Percentiles rank a stretch among this genome's conserved stretches.
Conservation (phyloP, 2,113 vertebrate species). For the Carassius auratus region DNA sequence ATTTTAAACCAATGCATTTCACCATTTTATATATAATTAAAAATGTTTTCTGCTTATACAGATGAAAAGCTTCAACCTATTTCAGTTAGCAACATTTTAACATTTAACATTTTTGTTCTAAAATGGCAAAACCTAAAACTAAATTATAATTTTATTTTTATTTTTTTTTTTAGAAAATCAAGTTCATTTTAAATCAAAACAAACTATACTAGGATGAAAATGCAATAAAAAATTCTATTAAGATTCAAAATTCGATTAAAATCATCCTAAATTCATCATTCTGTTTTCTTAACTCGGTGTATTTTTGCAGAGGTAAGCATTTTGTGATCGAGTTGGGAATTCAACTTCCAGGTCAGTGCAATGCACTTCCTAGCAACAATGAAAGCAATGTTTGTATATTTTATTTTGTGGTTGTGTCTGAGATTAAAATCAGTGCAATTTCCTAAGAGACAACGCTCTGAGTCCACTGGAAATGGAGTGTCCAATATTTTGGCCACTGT, state of each 20-base stretch:
- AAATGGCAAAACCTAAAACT: background rate
- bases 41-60: no score
- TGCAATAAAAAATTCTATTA: no score
- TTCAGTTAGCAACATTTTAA: no score
- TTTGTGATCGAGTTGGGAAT: conserved; percentile 4
- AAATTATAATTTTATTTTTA: no score
- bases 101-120: background rate
- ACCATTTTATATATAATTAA: no score
- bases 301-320: background rate
- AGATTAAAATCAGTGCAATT: conserved; percentile 24
- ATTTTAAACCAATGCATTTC: no score
- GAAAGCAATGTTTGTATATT: conserved; percentile 9
- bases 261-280: background rate
- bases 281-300: background rate
- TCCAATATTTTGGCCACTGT: conserved; percentile 29
- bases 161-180: background rate
- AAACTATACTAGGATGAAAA: no score
- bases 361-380: conserved; percentile 15
- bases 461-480: conserved; percentile 17
- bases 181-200: background rate
- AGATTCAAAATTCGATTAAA: background rate
- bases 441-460: conserved; percentile 13
- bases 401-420: conserved; percentile 19
- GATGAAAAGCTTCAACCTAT: no score
- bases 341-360: conserved; percentile 1